phyloP scores from a whole-genome alignment of 2,113 vertebrate genomes.

The Melanerpes aurifrons region DNA sequence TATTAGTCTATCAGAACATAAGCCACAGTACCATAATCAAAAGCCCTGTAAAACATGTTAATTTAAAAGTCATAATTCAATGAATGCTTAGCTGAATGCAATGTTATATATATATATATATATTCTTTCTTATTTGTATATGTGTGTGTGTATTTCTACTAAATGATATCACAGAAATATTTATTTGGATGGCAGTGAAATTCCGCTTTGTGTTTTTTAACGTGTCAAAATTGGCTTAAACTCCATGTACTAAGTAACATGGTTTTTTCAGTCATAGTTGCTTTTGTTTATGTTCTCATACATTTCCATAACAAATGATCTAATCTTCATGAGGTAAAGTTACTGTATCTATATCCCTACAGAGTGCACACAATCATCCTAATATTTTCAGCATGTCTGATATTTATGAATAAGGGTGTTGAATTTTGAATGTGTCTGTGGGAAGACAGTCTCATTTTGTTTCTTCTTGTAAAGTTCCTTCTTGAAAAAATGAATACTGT shows the following conservation, averaged over 20 bases:
- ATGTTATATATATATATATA: too few relatives aligned
- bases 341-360: conserved; percentile 35
- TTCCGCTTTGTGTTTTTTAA: background rate
- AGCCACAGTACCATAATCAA: background rate
- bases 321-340: conserved; percentile 17
- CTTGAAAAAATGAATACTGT: background rate
- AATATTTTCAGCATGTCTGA: conserved; percentile 2
- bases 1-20: background rate
- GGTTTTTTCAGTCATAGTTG: conserved; percentile 59
- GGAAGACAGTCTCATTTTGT: background rate
- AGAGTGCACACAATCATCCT: background rate
- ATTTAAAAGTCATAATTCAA: background rate
- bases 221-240: conserved; percentile 33
- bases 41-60: background rate
- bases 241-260: background rate
- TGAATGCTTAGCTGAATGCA: background rate
- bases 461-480: conserved; percentile 34
- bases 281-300: conserved; percentile 49
- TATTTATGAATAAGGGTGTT: background rate
- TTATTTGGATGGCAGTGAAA: conserved; percentile 5
- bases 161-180: background rate
- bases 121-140: background rate
- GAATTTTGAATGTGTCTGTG: conserved; percentile 20
- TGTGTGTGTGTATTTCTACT: background rate
- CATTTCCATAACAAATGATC: conserved; percentile 65